A percentile compares a stretch with the other conserved stretches of the same genome.
Evolutionary conservation across 1,140 invertebrate species (phyloP).

Genomic region (Metaphire vulgaris): DNA sequence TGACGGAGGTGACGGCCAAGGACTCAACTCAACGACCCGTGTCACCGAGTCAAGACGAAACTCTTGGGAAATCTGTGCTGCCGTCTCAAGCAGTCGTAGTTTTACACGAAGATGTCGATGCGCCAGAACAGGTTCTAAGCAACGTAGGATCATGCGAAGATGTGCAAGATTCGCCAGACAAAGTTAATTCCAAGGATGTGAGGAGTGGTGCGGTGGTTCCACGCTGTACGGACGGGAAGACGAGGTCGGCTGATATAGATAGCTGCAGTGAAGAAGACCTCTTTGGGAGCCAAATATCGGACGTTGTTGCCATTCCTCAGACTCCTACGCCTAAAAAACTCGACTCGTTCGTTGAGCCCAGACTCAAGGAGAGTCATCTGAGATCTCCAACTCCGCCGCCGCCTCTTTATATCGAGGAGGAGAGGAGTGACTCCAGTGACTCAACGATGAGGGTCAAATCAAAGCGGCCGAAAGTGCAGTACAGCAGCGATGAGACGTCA

Average conservation of each 20-base stretch:
- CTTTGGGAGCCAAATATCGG: not conserved
- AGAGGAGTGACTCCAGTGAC: not conserved
- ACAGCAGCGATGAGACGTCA: no score
- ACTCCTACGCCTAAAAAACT: not conserved
- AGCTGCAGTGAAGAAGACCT: not conserved
- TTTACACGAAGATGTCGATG: no score
- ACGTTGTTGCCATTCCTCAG: not conserved
- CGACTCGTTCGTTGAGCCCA: slow-evolving; percentile 7
- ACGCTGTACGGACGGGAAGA: not conserved
- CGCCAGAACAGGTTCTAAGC: no score
- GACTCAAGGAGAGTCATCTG: no score
- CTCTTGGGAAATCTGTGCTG: not conserved
- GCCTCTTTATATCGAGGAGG: not conserved
- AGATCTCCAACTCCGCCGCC: not conserved
- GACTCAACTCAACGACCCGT: not conserved
- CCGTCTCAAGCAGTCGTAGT: no score
- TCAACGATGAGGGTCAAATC: no score
- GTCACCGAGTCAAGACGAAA: not conserved
- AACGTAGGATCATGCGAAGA: not conserved
- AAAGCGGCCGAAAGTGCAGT: no score
- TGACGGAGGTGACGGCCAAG: not conserved
- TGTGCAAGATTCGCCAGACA: not conserved
- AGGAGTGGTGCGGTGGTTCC: no score
- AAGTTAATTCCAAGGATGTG: no score
- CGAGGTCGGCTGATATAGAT: not conserved